Conservation (phyloP, 1,140 invertebrate species). For the Epicauta chinensis region DNA sequence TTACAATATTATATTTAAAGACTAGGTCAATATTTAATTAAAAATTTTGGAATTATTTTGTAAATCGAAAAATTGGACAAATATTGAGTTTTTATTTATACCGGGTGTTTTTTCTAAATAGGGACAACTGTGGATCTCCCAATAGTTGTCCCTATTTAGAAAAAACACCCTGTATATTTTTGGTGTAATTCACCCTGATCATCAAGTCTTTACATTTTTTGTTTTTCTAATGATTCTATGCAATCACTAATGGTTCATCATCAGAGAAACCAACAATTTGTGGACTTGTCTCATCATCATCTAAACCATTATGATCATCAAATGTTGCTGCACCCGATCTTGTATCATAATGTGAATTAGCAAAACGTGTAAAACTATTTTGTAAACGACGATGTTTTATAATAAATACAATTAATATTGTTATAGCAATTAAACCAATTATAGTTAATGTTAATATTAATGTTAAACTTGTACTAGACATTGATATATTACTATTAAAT, state of each 20-base stretch:
- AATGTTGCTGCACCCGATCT: conserved; percentile 80
- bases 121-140: too few relatives aligned
- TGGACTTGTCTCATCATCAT: conserved; percentile 80
- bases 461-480: conserved; percentile 26
- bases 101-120: too few relatives aligned
- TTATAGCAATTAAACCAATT: conserved; percentile 53
- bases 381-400: conserved; percentile 68
- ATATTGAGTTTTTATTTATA: not conserved
- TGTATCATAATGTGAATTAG: conserved; percentile 80
- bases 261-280: conserved; percentile 87
- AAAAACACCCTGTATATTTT: too few relatives aligned
- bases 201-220: not conserved
- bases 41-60: conserved; percentile 14
- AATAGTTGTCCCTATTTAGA: too few relatives aligned
- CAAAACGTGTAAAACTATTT: conserved; percentile 72
- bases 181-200: not conserved
- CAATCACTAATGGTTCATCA: conserved; percentile 88
- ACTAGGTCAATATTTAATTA: not conserved
- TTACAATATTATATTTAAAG: conserved; percentile 1
- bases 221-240: conserved; percentile 47
- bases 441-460: conserved; percentile 45
- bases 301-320: conserved; percentile 63
- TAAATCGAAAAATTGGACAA: not conserved
- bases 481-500: not conserved
- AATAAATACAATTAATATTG: conserved; percentile 57